phyloP scores from a whole-genome alignment of 2,888 invertebrate genomes.

The Epistrophe eligans region DNA sequence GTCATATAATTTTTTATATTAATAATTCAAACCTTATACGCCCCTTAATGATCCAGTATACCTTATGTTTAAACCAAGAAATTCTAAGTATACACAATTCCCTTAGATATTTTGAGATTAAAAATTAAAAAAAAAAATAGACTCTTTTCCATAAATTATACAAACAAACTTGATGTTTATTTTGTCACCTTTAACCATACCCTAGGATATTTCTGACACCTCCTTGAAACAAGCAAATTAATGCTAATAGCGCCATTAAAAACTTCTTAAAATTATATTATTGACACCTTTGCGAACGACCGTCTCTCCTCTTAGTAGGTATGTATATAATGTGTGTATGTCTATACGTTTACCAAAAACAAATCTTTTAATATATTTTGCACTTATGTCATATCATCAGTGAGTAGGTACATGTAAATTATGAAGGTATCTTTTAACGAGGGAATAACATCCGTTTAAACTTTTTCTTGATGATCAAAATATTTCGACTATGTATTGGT shows the following conservation, averaged over 20 bases:
- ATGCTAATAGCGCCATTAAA: constrained; percentile 41
- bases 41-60: background rate
- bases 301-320: too few species aligned
- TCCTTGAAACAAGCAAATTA: constrained; percentile 6
- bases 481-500: constrained; percentile 48
- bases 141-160: background rate
- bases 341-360: background rate
- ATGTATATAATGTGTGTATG: too few species aligned
- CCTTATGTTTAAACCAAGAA: background rate
- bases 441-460: constrained; percentile 54
- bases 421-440: constrained; percentile 48
- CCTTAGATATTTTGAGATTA: background rate
- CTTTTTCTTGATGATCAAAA: constrained; percentile 49
- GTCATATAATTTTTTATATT: background rate
- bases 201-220: constrained; percentile 11
- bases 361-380: constrained; percentile 7
- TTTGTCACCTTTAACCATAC: constrained; percentile 9
- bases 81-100: too few species aligned
- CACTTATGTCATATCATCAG: constrained; percentile 1
- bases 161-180: constrained; percentile 4
- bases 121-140: background rate
- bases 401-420: background rate
- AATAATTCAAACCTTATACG: background rate
- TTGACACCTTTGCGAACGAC: constrained; percentile 16
- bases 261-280: constrained; percentile 35